Base-by-base conservation (phyloP, 2,113 vertebrate species). In the Turnix velox region DNA sequence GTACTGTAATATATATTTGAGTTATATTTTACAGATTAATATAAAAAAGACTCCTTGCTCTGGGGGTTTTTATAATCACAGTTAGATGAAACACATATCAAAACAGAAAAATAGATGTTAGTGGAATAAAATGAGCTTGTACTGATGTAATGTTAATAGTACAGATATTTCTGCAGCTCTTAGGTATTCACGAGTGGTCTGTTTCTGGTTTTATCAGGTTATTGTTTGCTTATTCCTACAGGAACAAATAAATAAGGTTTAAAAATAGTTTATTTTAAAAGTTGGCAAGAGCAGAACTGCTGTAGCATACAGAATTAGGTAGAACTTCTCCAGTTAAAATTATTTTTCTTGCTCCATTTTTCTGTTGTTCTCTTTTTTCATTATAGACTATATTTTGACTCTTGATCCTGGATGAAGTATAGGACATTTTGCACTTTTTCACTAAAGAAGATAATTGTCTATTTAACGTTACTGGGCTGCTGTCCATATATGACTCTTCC, bases 231-330 rank as follows among this genome's bases (percentile, higher is more conserved):
- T 89, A 55, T 37, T 87, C 33, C 31, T 45, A 11, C 27, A 62
- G 63, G 20, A 84, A 75, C 17, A 69, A 40, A 45, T 82, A 76
- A 94, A 91, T 78, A 84, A 33, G 71, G 51, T 65, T 96, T 90
- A 63, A 5, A 71, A 94, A 65, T 66, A 63, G 43, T 93, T 96
- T 80, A 85, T 89, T 92, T 2, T 33, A 89, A 88, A 87, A 72
- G 46, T 23, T 77, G 49, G 18, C 30, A 49, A 77, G 49, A 90
- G 52, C 37, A 72, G 49, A 92, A 84, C 24, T 2, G 0, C 46
- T 75, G 16, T 49, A 75, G 33, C 19, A 58, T 43, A 84, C 59
- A 84, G 52, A 92, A 66, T 76, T 84, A 79, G 66, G 67, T 23
- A 57, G 14, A 80, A 91, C 48, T 86, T 54, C 51, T 72, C 23